Base-by-base conservation (phyloP, 2,797 vertebrate genomes). In the Selene dorsalis region DNA sequence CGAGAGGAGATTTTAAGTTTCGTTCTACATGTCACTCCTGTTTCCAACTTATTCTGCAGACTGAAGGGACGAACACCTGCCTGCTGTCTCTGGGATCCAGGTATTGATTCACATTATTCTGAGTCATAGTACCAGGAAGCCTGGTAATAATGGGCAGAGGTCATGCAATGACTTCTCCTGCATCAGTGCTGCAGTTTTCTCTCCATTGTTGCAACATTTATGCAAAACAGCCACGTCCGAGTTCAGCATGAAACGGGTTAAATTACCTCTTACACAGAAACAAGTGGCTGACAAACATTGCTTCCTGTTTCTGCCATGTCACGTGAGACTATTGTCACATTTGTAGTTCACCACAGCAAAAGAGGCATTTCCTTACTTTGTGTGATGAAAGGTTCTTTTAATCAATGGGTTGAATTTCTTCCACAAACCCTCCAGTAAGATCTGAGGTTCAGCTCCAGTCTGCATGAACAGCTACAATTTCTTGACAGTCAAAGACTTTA, bases 71-170 rank as follows among this genome's bases (percentile, higher is more conserved):
- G 4, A 24, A 30, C 9, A 3, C 28, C 50, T 38, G 38, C 56
- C 10, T 39, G 13, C 11, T 22, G 39, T 26, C 55, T 45, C 56
- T 7, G 24, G 4, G 57, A 26, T 38, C 24, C 17, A 20, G 16
- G 32, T 39, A 71, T 39, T 17, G 65, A 73, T 79, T 45, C 1
- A 8, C 26, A 13, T 43, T 11, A 45, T 41, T 52, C 63, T 71
- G 73, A 75, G 38, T 75, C 74, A 67, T 32, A 59, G 55, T 10
- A 45, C 22, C 48, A 64, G 60, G 52, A 81, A 63, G 26, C 17
- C 14, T 12, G 14, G 6, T 26, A 2, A 20, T 38, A 24, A 73
- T 4, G 30, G 0, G 10, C 53, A 52, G 39, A 22, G 10, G 4
- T 60, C n/a, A 26, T 26, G 22, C 13, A 12, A 52, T 14, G 11